These are phyloP conservation scores for Thunnus maccoyii DNA, from an alignment of 2,113 vertebrate genomes.

Conservation along the genomic window DNA sequence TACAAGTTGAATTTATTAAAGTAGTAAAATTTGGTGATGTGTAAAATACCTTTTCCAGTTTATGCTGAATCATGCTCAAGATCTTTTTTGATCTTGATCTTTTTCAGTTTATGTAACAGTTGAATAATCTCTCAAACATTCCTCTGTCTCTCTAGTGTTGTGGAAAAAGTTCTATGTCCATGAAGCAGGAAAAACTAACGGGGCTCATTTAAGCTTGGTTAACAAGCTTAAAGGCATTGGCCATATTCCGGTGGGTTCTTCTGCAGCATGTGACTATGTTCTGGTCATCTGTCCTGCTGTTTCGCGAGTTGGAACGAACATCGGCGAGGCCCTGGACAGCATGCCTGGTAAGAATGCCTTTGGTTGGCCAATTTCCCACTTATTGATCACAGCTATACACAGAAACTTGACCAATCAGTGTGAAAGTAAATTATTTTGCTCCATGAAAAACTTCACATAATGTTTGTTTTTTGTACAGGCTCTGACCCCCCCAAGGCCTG, in stretches of 20 bases:
- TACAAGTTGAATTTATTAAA: no score
- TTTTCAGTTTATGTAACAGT: not conserved
- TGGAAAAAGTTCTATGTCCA: not conserved
- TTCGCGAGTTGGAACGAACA: slow-evolving; percentile 35
- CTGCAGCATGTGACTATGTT: not conserved
- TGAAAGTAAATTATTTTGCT: no score
- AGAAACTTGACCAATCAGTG: no score
- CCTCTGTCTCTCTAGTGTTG: not conserved
- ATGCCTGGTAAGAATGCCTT: slow-evolving; percentile 4
- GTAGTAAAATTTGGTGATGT: no score
- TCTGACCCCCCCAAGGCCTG: no score
- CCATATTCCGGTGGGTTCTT: fast-evolving
- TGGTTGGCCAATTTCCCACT: not conserved
- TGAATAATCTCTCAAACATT: not conserved
- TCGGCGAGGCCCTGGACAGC: not conserved
- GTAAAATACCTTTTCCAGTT: no score
- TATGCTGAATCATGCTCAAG: no score
- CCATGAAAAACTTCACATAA: no score
- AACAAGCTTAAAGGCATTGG: fast-evolving
- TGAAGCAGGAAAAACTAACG: not conserved
- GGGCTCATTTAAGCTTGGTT: not conserved
- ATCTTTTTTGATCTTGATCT: not conserved
- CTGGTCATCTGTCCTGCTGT: slow-evolving; percentile 62
- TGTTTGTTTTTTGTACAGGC: no score
- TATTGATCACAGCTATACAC: no score